These are phyloP conservation scores for Neoaliturus tenellus DNA, from an alignment of 2,888 invertebrate genomes.

Conservation along the genomic window DNA sequence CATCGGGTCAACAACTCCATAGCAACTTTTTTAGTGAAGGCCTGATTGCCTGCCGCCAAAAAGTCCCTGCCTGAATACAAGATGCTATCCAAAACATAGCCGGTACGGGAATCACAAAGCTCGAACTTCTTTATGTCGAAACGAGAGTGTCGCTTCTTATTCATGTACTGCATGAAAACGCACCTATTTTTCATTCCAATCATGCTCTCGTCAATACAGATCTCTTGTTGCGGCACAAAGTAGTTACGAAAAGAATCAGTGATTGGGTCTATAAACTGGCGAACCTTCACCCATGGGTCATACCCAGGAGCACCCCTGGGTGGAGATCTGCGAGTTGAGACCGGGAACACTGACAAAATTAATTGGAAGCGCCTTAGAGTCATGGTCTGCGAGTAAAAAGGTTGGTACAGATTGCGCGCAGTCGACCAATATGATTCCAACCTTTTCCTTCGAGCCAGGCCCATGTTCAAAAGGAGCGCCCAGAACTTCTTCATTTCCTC, in stretches of 20 bases:
- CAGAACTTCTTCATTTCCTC: conserved; percentile 25
- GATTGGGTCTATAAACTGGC: conserved; percentile 12
- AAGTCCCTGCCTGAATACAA: conserved; percentile 22
- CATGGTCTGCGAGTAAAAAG: conserved; percentile 14
- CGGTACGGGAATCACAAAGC: too few species aligned
- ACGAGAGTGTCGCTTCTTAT: neutral
- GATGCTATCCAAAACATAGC: conserved; percentile 31
- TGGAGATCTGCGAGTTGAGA: neutral
- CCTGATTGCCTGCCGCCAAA: neutral
- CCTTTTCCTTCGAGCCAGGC: neutral
- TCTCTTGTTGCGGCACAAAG: conserved; percentile 10
- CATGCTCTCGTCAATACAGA: too few species aligned
- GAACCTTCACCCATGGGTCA: too few species aligned
- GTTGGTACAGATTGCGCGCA: neutral
- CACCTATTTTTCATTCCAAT: conserved; percentile 51
- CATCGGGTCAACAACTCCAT: conserved; percentile 59
- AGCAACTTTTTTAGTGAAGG: conserved; percentile 39
- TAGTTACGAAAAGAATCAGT: neutral
- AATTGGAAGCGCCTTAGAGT: neutral
- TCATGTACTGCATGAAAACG: conserved; percentile 13
- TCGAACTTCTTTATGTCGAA: too few species aligned
- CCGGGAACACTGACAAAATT: conserved; percentile 29
- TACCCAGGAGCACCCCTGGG: conserved; percentile 7
- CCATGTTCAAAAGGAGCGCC: conserved; percentile 5
- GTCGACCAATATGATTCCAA: neutral